Evolutionary conservation across 1,140 invertebrate species (phyloP), one percentile per base, ranked within the genome.

Genomic region (Leptonema lineaticorne): DNA sequence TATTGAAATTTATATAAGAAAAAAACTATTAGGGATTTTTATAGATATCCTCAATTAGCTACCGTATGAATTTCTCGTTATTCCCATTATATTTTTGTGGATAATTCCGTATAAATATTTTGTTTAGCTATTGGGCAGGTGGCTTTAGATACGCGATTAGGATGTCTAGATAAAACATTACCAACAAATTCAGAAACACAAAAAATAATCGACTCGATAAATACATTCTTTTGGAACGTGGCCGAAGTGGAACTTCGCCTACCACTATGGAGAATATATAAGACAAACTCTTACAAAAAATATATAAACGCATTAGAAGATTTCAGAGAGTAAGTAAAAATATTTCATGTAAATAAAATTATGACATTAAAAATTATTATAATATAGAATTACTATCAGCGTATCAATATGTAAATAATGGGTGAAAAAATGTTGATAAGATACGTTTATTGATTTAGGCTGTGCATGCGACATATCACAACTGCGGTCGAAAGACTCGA

Each of bases 141-240:
- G 64, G 90, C 92, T 22, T 78, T 95, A 58, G 91, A 94, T 70
- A 88, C 88, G 9, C 84, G 91, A 74, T 79, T 95, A 11, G 91
- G 91, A 1, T 94, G 92, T 69, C 77, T 95, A 50, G 83, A 86
- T 50, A 84, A 87, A 6, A 75, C 85, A n/a, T 73, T 84, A 20
- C 73, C 78, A 14, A 80, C 81, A 9, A 79, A 83, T 68, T 77
- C 77, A 0, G 90, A 92, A 73, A 88, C 90, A 0, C 85, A 89
- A 71, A 78, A 84, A 74, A 88, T 95, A 57, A 94, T 95, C 30
- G 81, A 88, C 74, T 88, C 90, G 1, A 90, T 93, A 11, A 89
- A 89, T 73, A 88, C 87, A 1, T 90, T 94, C 73, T 94, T 95
- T 76, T 88, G 88, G 75, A 89, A 89, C 28, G 90, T 93, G 1